Evolutionary conservation across 2,888 invertebrate genomes (phyloP).

Genomic region (Ellobium chinense): DNA sequence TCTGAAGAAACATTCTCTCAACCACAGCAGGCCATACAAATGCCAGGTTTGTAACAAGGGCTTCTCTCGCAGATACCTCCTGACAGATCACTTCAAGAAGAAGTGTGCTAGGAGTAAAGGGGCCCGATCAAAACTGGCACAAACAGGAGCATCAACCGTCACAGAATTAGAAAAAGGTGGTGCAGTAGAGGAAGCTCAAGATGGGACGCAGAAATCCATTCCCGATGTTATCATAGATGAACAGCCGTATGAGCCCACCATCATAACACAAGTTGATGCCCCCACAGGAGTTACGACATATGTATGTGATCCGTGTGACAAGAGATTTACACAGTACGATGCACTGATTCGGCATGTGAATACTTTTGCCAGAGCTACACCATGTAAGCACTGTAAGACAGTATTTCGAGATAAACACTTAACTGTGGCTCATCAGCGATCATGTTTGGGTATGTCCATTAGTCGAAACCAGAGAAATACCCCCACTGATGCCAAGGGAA

Average conservation of each 20-base stretch:
- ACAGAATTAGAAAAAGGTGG: no score
- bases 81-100: slow-evolving; percentile 38
- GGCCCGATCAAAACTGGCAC: neutral
- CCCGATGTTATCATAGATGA: neutral
- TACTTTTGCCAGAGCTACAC: slow-evolving; percentile 25
- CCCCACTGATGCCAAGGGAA: neutral
- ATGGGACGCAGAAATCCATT: neutral
- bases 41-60: slow-evolving; percentile 44
- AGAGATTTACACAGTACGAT: slow-evolving; percentile 37
- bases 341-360: slow-evolving; percentile 31
- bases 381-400: slow-evolving; percentile 33
- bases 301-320: slow-evolving; percentile 37
- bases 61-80: slow-evolving; percentile 38
- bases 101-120: slow-evolving; percentile 20
- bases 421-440: slow-evolving; percentile 29
- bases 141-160: neutral
- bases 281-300: neutral
- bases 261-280: slow-evolving; percentile 1
- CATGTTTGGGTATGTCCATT: slow-evolving; percentile 27
- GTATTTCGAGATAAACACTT: slow-evolving; percentile 40
- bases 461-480: neutral
- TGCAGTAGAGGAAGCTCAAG: neutral
- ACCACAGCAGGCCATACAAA: slow-evolving; percentile 40
- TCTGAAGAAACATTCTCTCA: slow-evolving; percentile 40
- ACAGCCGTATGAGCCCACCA: slow-evolving; percentile 11